These are phyloP conservation scores for Tetrao urogallus DNA, from an alignment of 2,113 vertebrate species.

Conservation along the genomic window DNA sequence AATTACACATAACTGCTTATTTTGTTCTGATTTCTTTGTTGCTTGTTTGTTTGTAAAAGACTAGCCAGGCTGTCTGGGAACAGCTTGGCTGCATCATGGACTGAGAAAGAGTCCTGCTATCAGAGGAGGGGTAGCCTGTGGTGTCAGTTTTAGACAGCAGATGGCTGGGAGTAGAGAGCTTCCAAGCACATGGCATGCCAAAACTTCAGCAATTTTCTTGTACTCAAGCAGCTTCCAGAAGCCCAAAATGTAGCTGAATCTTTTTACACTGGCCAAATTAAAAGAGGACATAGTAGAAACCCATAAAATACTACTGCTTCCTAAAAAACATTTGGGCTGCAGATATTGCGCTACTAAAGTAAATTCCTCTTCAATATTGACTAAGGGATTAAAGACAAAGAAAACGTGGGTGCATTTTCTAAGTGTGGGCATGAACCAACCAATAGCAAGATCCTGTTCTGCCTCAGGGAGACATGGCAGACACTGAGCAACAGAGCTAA, in stretches of 20 bases:
- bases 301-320: neutral
- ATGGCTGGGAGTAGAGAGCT: conserved; percentile 45
- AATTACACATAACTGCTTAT: conserved; percentile 40
- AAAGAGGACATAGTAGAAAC: conserved; percentile 5
- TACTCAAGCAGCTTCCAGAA: conserved; percentile 38
- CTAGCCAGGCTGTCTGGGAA: conserved; percentile 60
- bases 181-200: conserved; percentile 57
- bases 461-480: neutral
- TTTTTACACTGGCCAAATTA: conserved; percentile 10
- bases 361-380: neutral
- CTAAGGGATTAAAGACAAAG: neutral
- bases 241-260: conserved; percentile 3
- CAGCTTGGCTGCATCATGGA: conserved; percentile 61
- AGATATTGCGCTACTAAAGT: neutral
- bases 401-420: neutral
- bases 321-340: conserved; percentile 21
- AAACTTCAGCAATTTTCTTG: conserved; percentile 38
- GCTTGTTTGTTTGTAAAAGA: conserved; percentile 52
- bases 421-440: neutral
- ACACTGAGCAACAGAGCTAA: neutral
- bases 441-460: neutral
- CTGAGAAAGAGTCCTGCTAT: neutral
- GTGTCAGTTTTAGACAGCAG: conserved; percentile 56
- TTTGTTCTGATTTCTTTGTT: conserved; percentile 22
- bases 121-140: neutral